Conservation (phyloP, 1,140 invertebrate species). For the Episyrphus balteatus region DNA sequence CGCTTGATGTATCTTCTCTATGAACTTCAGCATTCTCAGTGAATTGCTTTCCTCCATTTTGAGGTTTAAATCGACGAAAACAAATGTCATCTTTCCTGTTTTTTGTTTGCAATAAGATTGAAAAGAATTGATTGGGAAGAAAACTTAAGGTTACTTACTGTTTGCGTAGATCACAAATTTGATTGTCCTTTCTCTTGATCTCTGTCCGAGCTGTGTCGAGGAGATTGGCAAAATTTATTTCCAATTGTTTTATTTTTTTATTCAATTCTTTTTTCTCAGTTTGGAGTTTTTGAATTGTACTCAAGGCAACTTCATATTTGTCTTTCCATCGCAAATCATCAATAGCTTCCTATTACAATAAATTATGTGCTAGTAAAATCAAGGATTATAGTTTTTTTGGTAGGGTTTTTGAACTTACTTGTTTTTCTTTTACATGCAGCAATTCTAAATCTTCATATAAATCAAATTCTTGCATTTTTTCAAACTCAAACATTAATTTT, state of each 20-base stretch:
- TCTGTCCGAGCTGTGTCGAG: conserved; percentile 26
- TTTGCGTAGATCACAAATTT: conserved; percentile 24
- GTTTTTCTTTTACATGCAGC: conserved; percentile 23
- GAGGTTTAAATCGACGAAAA: conserved; percentile 17
- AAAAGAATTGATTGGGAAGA: background rate
- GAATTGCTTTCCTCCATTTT: background rate
- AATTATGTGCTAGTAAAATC: background rate
- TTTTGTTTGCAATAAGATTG: background rate
- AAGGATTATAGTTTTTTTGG: background rate
- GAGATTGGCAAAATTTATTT: conserved; percentile 25
- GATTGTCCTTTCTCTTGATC: conserved; percentile 21
- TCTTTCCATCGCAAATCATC: conserved; percentile 18
- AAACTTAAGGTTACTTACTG: conserved; percentile 18
- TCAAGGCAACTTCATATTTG: conserved; percentile 12
- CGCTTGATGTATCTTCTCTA: background rate
- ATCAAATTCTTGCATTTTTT: conserved; percentile 22
- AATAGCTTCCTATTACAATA: conserved; percentile 21
- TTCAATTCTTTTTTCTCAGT: conserved; percentile 14
- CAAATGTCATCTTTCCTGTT: conserved; percentile 29
- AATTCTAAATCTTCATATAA: conserved; percentile 31
- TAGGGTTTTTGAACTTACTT: conserved; percentile 7
- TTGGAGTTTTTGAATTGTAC: conserved; percentile 14
- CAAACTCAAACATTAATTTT: too few relatives aligned
- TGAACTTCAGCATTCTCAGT: background rate
- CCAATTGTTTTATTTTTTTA: conserved; percentile 25